A percentile compares a stretch with the other conserved stretches of the same genome.
Conservation (phyloP, 2,888 invertebrate genomes). For the Acholoe squamosa region DNA sequence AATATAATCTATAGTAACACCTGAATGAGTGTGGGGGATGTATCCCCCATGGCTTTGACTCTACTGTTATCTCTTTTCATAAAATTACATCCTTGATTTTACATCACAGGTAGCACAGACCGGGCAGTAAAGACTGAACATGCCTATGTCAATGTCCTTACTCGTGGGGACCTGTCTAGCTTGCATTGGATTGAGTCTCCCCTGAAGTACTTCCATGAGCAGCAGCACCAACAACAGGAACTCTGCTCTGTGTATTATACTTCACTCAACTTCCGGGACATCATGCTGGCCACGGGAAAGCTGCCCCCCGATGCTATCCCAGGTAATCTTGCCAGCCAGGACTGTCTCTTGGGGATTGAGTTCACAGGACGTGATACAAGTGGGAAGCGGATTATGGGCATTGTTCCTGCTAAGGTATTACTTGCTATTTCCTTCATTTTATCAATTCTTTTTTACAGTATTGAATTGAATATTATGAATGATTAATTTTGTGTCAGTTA, state of each 20-base stretch:
- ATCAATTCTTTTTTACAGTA: no score
- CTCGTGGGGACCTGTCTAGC: constrained; percentile 96
- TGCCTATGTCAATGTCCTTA: constrained; percentile 96
- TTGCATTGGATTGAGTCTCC: constrained; percentile 96
- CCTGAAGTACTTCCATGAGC: constrained; percentile 74
- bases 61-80: no score
- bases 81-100: no score
- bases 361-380: constrained; percentile 92
- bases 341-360: constrained; percentile 97
- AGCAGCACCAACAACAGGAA: constrained; percentile 85
- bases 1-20: no score
- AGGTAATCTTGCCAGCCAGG: constrained; percentile 87
- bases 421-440: no score
- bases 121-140: constrained; percentile 87
- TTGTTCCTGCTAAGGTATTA: constrained; percentile 81
- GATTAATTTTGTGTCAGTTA: not conserved
- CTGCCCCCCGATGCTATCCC: constrained; percentile 98
- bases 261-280: constrained; percentile 98
- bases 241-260: constrained; percentile 95
- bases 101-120: not conserved
- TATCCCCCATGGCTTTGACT: no score
- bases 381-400: constrained; percentile 81
- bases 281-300: constrained; percentile 99
- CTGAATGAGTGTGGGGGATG: no score
- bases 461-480: not conserved